phyloP scores from a whole-genome alignment of 1,140 invertebrate genomes.

The Leptopilina clavipes region DNA sequence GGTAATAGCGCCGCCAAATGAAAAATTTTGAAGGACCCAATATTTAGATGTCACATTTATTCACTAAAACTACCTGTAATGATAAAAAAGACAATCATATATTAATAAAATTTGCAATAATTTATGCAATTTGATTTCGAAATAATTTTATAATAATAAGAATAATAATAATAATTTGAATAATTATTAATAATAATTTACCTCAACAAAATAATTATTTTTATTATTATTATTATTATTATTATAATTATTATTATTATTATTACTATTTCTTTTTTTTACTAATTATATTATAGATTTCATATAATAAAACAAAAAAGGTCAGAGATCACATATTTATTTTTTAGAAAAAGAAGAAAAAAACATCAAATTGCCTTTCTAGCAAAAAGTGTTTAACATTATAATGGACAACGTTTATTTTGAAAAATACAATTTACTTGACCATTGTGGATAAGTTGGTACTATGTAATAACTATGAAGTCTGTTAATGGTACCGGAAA shows the following conservation, averaged over 20 bases:
- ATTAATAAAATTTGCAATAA: background rate
- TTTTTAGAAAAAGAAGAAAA: background rate
- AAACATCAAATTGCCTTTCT: background rate
- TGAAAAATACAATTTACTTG: constrained; percentile 6
- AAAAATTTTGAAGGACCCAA: background rate
- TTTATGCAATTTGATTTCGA: no score
- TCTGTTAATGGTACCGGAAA: constrained; percentile 7
- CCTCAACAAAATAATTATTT: no score
- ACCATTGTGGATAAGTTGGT: background rate
- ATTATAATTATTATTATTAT: no score
- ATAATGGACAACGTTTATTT: background rate
- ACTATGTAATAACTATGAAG: constrained; percentile 11
- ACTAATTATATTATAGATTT: no score
- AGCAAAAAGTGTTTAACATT: background rate
- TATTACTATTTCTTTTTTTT: no score
- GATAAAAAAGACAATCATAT: background rate
- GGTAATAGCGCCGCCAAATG: background rate
- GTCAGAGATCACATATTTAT: background rate
- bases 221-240: no score
- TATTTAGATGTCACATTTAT: constrained; percentile 22
- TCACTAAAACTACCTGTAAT: background rate
- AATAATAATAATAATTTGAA: no score
- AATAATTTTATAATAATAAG: no score
- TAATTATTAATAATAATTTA: no score
- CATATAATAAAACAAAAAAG: background rate